Evolutionary conservation across 2,113 vertebrate genomes (phyloP), one percentile per base, ranked within the genome.

Genomic region (Onychostoma macrolepis): DNA sequence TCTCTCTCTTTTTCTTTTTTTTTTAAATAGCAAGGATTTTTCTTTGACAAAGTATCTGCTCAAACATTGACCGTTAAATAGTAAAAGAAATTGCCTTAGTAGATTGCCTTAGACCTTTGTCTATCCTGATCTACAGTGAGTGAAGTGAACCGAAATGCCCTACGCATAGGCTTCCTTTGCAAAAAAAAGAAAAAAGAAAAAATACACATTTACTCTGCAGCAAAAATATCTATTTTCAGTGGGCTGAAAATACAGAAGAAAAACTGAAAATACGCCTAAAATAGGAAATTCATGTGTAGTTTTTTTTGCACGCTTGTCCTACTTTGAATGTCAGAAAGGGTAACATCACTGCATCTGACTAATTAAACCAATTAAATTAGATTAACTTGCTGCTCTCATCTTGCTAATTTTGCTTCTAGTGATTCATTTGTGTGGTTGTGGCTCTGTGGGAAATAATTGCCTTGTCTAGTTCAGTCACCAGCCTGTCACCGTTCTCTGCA

Each of bases 381-480:
- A 82, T 67, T 21, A 82, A 12, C 80, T 63, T 78, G 76, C 75
- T 30, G n/a, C 24, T 48, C 58, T 69, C n/a, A 33, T 50, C 6
- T 21, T 69, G 56, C 10, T 33, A 24, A 50, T 69, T 83, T 83
- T 12, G 11, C 41, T 48, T 21, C 38, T 30, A 13, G 15, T 12
- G 12, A 75, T 7, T 19, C 30, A 56, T 24, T 58, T 67, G 30
- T 53, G 65, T 72, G 48, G 26, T 19, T 41, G 33, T 83, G 71
- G 30, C 86, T 77, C 71, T 50, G 58, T 41, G 82, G 43, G n/a
- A 84, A 53, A 82, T 85, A 80, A 80, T 21, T 58, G 83, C 75
- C 28, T 38, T 65, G 43, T 83, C 83, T 53, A 33, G 83, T 85
- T 78, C 83, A 84, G 86, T 78, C 86, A 65, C 85, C 43, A 72